Base-by-base conservation (phyloP, 1,140 invertebrate genomes). In the Lucilia cuprina region DNA sequence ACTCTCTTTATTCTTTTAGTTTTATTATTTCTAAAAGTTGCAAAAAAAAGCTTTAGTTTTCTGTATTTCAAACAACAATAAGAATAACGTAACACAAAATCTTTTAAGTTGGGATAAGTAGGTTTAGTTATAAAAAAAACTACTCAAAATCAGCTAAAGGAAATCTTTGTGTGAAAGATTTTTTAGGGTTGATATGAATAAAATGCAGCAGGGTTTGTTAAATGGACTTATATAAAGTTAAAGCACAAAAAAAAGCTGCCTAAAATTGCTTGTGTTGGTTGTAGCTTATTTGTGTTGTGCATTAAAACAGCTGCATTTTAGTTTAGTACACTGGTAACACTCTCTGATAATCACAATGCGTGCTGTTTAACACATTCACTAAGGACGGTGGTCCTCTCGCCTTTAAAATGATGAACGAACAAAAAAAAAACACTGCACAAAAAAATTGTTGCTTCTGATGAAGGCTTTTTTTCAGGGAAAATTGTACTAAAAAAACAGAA, bases 151-250 rank as follows among this genome's bases (percentile, higher is more conserved):
- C 77, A 80, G 41, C 77, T 49, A 50, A 80, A 80, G 47, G 41
- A 80, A 50, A 80, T 80, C 77, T 80, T 80, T 80, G 77, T 80
- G 77, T 80, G 77, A 80, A 80, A 80, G 77, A 80, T 80, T 80
- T 80, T 80, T 80, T 80, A 80, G 77, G 77, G 75, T 78, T 78
- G 75, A 78, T 78, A 78, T 30, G 74, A 75, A 78, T 41, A 2
- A 30, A 41, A 41, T 78, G 34, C 75, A 78, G 34, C 75, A 78
- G 75, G 75, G 77, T 80, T 80, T 80, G 77, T 80, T 80, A 80
- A 80, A 80, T 80, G 77, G 77, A 80, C 47, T 80, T 80, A 21
- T 70, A 70, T 70, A 80, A 35, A 80, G 77, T 49, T 49, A 13
- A 9, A 75, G 49, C 17, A n/a, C 17, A 65, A 19, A n/a, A 70